Evolutionary conservation across 2,888 invertebrate species (phyloP).

Genomic region (Limulus polyphemus): DNA sequence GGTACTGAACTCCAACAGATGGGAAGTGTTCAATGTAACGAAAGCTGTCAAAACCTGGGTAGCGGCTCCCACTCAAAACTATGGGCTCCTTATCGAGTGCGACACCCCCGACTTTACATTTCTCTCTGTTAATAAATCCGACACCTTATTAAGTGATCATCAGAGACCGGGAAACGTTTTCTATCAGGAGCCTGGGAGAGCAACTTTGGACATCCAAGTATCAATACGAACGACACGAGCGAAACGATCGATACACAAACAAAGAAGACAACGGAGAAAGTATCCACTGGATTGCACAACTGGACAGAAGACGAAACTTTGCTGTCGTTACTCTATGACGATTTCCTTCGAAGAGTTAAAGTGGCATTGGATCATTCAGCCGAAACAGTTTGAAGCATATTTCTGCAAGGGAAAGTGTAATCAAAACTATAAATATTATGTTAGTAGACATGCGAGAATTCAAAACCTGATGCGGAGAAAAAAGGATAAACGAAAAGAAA

Average conservation of each 20-base stretch:
- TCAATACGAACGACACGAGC: background rate
- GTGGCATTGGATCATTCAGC: constrained; percentile 53
- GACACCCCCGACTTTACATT: background rate
- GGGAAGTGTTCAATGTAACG: background rate
- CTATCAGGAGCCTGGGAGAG: no score
- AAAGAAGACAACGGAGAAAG: background rate
- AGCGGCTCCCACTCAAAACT: background rate
- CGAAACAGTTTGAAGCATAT: constrained; percentile 55
- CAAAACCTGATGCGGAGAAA: constrained; percentile 55
- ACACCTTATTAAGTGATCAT: no score
- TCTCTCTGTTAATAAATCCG: background rate
- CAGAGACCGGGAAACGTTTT: no score
- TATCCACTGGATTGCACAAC: constrained; percentile 1
- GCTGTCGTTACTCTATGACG: constrained; percentile 53
- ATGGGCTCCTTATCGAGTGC: constrained; percentile 3
- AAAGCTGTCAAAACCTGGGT: constrained; percentile 1
- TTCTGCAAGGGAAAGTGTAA: constrained; percentile 58
- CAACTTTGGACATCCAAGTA: constrained; percentile 1
- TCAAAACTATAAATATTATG: constrained; percentile 46
- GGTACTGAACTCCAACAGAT: background rate
- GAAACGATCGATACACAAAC: background rate
- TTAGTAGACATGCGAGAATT: constrained; percentile 55
- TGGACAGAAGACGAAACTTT: constrained; percentile 33
- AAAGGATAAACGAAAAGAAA: constrained; percentile 40
- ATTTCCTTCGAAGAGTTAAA: constrained; percentile 53